Conservation (phyloP, 2,113 vertebrate genomes). For the Labrus mixtus region DNA sequence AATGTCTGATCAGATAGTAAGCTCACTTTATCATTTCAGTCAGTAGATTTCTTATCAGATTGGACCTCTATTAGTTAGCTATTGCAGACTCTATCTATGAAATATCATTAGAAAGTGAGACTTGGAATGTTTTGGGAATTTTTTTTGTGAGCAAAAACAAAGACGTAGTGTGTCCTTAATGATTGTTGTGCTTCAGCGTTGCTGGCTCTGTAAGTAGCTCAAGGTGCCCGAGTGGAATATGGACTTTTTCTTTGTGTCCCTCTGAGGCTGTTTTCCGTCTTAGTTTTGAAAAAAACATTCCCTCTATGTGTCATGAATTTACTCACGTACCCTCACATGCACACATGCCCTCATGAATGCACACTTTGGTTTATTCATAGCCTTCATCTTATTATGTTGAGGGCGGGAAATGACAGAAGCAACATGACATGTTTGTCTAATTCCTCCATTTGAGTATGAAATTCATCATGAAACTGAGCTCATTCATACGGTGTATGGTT, state of each 20-base stretch:
- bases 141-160: constrained; percentile 13
- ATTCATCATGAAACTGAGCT: constrained; percentile 1
- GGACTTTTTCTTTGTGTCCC: constrained; percentile 19
- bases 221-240: constrained; percentile 12
- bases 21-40: too few relatives aligned
- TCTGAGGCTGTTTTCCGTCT: constrained; percentile 39
- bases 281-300: constrained; percentile 56
- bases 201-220: constrained; percentile 36
- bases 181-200: constrained; percentile 37
- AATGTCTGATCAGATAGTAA: too few relatives aligned
- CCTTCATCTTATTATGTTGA: constrained; percentile 16
- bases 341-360: constrained; percentile 11
- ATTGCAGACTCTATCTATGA: too few relatives aligned
- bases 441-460: constrained; percentile 1
- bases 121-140: background rate
- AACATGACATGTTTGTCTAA: background rate
- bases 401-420: constrained; percentile 2
- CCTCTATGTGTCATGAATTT: constrained; percentile 28
- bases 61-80: too few relatives aligned
- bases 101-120: too few relatives aligned
- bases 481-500: background rate
- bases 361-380: constrained; percentile 48
- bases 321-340: constrained; percentile 5
- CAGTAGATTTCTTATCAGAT: too few relatives aligned
- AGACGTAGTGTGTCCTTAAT: constrained; percentile 18